phyloP scores from a whole-genome alignment of 2,113 vertebrate species.

The Pogonocichla stellata region DNA sequence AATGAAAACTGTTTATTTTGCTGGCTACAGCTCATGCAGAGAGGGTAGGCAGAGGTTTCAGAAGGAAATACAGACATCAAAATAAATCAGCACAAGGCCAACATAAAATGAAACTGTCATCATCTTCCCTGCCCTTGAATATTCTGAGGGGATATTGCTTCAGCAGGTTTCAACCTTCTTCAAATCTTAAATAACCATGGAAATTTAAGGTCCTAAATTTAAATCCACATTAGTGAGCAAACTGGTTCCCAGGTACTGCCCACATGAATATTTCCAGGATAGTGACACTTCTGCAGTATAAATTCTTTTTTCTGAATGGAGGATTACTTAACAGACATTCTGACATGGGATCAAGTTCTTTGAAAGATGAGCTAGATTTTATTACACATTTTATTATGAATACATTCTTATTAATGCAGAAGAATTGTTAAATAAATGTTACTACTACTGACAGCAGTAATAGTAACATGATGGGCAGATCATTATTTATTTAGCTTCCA shows the following conservation, averaged over 20 bases:
- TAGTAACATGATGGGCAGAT: background rate
- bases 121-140: background rate
- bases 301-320: background rate
- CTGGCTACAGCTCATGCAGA: background rate
- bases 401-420: background rate
- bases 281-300: background rate
- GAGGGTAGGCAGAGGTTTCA: background rate
- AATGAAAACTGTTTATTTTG: background rate
- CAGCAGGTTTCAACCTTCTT: background rate
- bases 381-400: background rate
- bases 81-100: background rate
- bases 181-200: background rate
- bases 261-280: background rate
- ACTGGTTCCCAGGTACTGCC: background rate
- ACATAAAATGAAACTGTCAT: background rate
- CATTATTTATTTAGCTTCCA: constrained; percentile 13
- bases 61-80: background rate
- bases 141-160: background rate
- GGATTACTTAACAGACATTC: background rate
- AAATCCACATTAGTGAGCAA: background rate
- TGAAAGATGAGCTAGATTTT: background rate
- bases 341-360: background rate
- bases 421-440: background rate
- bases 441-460: background rate
- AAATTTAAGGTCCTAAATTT: background rate